Percentiles rank a stretch among this genome's conserved stretches.
phyloP scores from a whole-genome alignment of 1,140 invertebrate species.

The Limonius californicus region DNA sequence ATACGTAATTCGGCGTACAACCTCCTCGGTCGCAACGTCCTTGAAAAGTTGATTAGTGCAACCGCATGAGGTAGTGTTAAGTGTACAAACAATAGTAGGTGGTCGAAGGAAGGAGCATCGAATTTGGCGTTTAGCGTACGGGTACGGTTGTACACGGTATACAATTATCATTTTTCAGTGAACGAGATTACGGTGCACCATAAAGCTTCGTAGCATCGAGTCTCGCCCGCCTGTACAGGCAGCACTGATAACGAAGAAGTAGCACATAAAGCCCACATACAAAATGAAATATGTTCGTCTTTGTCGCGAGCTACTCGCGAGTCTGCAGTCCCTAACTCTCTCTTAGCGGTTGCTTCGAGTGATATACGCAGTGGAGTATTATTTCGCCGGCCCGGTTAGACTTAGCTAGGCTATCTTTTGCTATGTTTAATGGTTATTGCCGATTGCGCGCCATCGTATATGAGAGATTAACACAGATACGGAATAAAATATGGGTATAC shows the following conservation, averaged over 20 bases:
- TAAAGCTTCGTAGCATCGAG: background rate
- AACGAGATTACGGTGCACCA: slow-evolving; percentile 6
- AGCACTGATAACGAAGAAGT: slow-evolving; percentile 15
- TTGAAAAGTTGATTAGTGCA: too few relatives aligned
- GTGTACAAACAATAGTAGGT: too few relatives aligned
- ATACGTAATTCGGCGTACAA: too few relatives aligned
- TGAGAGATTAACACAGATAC: slow-evolving; percentile 22
- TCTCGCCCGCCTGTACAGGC: slow-evolving; percentile 3
- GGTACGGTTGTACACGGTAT: slow-evolving; percentile 1
- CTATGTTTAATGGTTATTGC: slow-evolving; percentile 27
- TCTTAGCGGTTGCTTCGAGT: slow-evolving; percentile 12
- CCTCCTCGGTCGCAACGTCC: too few relatives aligned
- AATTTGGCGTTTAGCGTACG: background rate
- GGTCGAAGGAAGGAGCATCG: background rate
- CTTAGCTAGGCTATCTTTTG: slow-evolving; percentile 7
- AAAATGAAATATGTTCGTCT: slow-evolving; percentile 15
- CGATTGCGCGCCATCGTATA: slow-evolving; percentile 16
- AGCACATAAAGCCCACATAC: slow-evolving; percentile 9
- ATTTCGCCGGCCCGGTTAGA: slow-evolving; percentile 13
- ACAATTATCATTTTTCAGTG: slow-evolving; percentile 18
- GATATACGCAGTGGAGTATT: slow-evolving; percentile 16
- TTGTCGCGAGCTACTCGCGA: slow-evolving; percentile 11
- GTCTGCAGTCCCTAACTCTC: slow-evolving; percentile 14
- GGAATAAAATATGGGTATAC: slow-evolving; percentile 24
- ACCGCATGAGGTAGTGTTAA: too few relatives aligned